Percentiles rank a stretch among this genome's conserved stretches.
Conservation (phyloP, 1,140 invertebrate species). For the Ruditapes philippinarum region DNA sequence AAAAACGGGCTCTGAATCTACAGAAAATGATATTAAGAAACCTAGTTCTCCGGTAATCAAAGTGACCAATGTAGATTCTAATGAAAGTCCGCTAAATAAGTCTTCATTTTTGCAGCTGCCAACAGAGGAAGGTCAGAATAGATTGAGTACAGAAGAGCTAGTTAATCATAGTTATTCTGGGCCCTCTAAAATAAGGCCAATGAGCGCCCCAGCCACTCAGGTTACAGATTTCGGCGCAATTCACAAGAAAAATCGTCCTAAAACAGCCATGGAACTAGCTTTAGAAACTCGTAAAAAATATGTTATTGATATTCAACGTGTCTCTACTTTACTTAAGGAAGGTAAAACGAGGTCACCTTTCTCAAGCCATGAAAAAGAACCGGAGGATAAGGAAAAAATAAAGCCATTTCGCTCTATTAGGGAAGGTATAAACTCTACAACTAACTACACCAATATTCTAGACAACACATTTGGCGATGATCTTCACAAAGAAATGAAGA, state of each 20-base stretch:
- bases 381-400: neutral
- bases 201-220: constrained; percentile 13
- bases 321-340: constrained; percentile 24
- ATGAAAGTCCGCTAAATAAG: no score
- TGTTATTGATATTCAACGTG: constrained; percentile 3
- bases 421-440: neutral
- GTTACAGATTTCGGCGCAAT: neutral
- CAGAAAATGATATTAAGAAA: neutral
- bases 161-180: neutral
- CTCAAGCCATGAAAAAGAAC: constrained; percentile 1
- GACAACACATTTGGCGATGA: constrained; percentile 33
- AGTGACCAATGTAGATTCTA: no score
- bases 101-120: constrained; percentile 20
- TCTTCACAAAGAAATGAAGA: constrained; percentile 55
- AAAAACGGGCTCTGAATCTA: neutral
- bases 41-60: neutral
- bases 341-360: constrained; percentile 53
- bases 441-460: constrained; percentile 1
- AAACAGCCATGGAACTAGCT: neutral
- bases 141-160: neutral
- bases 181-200: neutral
- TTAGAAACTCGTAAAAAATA: constrained; percentile 33
- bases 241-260: neutral
- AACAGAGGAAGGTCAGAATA: neutral
- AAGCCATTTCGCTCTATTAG: constrained; percentile 53